Conservation (phyloP, 2,888 invertebrate genomes). For the Tetrapedia diversipes region DNA sequence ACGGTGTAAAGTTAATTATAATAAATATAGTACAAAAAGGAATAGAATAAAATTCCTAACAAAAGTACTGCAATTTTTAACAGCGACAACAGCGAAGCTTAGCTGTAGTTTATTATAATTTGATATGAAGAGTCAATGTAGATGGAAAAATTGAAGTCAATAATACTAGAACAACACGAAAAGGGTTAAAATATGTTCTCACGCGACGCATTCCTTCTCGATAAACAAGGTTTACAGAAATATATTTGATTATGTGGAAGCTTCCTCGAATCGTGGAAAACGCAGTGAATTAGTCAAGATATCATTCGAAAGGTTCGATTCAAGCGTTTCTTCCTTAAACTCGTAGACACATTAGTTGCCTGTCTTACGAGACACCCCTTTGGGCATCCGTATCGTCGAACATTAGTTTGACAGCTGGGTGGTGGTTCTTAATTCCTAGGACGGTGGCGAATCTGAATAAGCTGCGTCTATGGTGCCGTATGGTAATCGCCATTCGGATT, state of each 20-base stretch:
- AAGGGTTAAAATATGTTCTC: too few relatives aligned
- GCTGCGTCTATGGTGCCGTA: constrained; percentile 49
- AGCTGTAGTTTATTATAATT: too few relatives aligned
- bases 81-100: too few relatives aligned
- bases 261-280: constrained; percentile 24
- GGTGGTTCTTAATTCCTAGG: constrained; percentile 47
- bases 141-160: too few relatives aligned
- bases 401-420: constrained; percentile 41
- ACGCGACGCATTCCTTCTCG: not conserved
- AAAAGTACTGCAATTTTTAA: too few relatives aligned
- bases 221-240: constrained; percentile 47
- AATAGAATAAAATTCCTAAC: not conserved
- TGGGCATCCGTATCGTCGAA: constrained; percentile 67
- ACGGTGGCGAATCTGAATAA: constrained; percentile 58
- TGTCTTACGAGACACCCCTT: constrained; percentile 31
- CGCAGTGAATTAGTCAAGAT: not conserved
- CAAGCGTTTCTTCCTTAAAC: constrained; percentile 16
- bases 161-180: too few relatives aligned
- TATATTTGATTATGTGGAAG: constrained; percentile 1
- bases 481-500: constrained; percentile 69
- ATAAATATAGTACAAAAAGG: not conserved
- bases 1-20: too few relatives aligned
- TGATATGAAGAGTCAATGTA: too few relatives aligned
- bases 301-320: constrained; percentile 19
- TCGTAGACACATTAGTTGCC: constrained; percentile 43